Percentiles rank a stretch among this genome's conserved stretches.
Evolutionary conservation across 2,797 vertebrate genomes (phyloP).

Genomic region (Halcyon chelicuti): DNA sequence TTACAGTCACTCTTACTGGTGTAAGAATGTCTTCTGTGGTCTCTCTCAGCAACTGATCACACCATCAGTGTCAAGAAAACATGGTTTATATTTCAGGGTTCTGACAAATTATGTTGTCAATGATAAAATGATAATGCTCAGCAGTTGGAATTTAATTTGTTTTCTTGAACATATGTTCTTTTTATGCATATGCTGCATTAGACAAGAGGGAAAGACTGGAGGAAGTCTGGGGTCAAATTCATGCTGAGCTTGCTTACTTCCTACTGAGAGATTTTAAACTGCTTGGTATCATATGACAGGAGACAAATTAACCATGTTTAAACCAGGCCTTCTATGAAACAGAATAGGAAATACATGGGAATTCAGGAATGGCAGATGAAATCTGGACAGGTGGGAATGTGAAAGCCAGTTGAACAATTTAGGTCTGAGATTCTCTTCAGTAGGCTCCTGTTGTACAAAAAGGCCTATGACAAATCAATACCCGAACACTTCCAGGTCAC

Average conservation of each 20-base stretch:
- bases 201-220: neutral
- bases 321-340: neutral
- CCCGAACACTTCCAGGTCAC: neutral
- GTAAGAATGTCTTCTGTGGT: neutral
- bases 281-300: neutral
- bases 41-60: neutral
- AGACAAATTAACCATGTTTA: neutral
- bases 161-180: conserved; percentile 4
- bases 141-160: conserved; percentile 5
- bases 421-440: neutral
- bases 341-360: neutral
- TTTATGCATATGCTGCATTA: neutral
- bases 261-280: neutral
- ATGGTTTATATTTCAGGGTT: neutral
- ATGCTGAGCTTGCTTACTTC: conserved; percentile 38
- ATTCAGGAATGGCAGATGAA: neutral
- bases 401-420: neutral
- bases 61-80: neutral
- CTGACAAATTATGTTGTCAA: neutral
- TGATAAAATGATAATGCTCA: neutral
- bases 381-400: neutral
- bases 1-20: neutral
- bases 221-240: conserved; percentile 19
- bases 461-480: neutral
- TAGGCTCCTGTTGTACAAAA: neutral